Evolutionary conservation across 2,797 vertebrate genomes (phyloP), one percentile per base, ranked within the genome.

Genomic region (Peromyscus eremicus): DNA sequence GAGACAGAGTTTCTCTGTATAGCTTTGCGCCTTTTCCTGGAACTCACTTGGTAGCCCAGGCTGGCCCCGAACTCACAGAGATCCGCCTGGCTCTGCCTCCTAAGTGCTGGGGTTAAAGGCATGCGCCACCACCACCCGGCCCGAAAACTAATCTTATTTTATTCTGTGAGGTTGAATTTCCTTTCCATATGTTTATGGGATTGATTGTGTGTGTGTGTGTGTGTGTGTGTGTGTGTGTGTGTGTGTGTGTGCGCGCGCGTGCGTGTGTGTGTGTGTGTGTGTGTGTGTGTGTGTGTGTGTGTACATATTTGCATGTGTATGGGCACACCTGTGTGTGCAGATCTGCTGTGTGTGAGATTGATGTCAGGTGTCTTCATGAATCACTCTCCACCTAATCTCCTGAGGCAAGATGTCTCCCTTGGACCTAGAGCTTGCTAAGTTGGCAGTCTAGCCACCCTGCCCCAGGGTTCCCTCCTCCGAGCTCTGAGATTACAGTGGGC

Each of bases 71-170:
- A n/a, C n/a, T n/a, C n/a, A n/a, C n/a, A n/a, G n/a, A n/a, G n/a
- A n/a, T n/a, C n/a, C n/a, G n/a, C n/a, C n/a, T n/a, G n/a, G n/a
- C n/a, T n/a, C n/a, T n/a, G n/a, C n/a, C n/a, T n/a, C n/a, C n/a
- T n/a, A n/a, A n/a, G n/a, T n/a, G n/a, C n/a, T n/a, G n/a, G n/a
- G n/a, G n/a, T n/a, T n/a, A n/a, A n/a, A n/a, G n/a, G n/a, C n/a
- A n/a, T n/a, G n/a, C n/a, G n/a, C n/a, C n/a, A n/a, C n/a, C n/a
- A n/a, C n/a, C n/a, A n/a, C n/a, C n/a, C n/a, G n/a, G n/a, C n/a
- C n/a, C n/a, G 34, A 83, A 17, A 96, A 76, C 66, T 84, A 86
- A 82, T 32, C 16, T 87, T 73, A 34, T 92, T 94, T 85, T 91
- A 76, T 43, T 88, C 85, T 94, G 8, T 79, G 32, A 93, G n/a